Evolutionary conservation across 2,113 vertebrate species (phyloP).

Genomic region (Aplodontia rufa): DNA sequence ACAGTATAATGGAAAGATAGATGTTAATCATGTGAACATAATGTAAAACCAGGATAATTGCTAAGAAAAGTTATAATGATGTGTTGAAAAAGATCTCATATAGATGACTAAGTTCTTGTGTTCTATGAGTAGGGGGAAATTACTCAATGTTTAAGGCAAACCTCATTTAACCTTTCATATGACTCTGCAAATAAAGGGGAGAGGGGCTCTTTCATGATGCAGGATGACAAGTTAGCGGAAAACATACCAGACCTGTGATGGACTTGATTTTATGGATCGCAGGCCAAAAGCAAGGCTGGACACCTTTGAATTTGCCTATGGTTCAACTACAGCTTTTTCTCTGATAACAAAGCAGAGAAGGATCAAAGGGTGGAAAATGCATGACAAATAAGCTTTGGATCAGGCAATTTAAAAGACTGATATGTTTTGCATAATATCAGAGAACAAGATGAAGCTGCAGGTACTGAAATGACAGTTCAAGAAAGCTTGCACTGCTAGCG

Average conservation of each 20-base stretch:
- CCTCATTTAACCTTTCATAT: background rate
- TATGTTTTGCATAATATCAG: conserved; percentile 49
- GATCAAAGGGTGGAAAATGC: conserved; percentile 34
- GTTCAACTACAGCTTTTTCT: conserved; percentile 24
- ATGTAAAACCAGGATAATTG: background rate
- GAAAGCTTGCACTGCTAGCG: background rate
- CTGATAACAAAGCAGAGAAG: background rate
- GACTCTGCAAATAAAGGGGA: background rate
- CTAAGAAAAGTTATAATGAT: background rate
- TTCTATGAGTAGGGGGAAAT: background rate
- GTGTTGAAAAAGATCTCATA: background rate
- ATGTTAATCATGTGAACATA: background rate
- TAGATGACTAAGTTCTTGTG: background rate
- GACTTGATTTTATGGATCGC: background rate
- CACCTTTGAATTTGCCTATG: background rate
- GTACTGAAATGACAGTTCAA: conserved; percentile 21
- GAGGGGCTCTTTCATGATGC: background rate
- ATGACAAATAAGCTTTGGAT: background rate
- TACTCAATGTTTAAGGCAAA: background rate
- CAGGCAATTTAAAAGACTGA: conserved; percentile 16
- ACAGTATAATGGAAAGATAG: background rate
- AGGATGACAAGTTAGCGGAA: background rate
- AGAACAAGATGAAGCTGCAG: background rate
- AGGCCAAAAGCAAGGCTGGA: background rate
- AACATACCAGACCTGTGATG: background rate